phyloP scores from a whole-genome alignment of 2,888 invertebrate genomes.

The Drosophila hawaiiensis region DNA sequence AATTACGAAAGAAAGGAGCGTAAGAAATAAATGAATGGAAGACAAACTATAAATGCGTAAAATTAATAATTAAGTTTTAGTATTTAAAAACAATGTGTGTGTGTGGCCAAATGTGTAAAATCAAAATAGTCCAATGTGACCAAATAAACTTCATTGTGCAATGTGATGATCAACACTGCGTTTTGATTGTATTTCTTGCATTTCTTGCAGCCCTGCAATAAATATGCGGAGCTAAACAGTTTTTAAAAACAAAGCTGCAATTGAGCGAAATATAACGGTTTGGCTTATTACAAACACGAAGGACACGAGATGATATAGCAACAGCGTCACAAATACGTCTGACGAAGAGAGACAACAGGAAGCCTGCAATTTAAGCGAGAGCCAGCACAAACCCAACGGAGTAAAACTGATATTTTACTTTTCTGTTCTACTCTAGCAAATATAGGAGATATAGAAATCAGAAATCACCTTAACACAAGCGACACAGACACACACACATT shows the following conservation, averaged over 20 bases:
- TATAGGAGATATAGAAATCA: neutral
- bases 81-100: conserved; percentile 27
- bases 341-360: neutral
- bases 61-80: conserved; percentile 41
- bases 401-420: neutral
- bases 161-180: conserved; percentile 7
- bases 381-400: neutral
- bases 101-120: conserved; percentile 34
- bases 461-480: neutral
- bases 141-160: conserved; percentile 48
- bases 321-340: neutral
- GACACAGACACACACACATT: neutral
- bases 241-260: neutral
- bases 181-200: too few relatives aligned
- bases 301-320: neutral
- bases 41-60: conserved; percentile 27
- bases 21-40: conserved; percentile 13
- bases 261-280: neutral
- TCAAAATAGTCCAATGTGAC: conserved; percentile 31
- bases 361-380: neutral
- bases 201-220: neutral
- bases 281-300: neutral
- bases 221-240: neutral
- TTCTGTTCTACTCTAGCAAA: neutral
- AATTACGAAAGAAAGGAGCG: conserved; percentile 15